Evolutionary conservation across 2,113 vertebrate genomes (phyloP).

Genomic region (Bettongia penicillata): DNA sequence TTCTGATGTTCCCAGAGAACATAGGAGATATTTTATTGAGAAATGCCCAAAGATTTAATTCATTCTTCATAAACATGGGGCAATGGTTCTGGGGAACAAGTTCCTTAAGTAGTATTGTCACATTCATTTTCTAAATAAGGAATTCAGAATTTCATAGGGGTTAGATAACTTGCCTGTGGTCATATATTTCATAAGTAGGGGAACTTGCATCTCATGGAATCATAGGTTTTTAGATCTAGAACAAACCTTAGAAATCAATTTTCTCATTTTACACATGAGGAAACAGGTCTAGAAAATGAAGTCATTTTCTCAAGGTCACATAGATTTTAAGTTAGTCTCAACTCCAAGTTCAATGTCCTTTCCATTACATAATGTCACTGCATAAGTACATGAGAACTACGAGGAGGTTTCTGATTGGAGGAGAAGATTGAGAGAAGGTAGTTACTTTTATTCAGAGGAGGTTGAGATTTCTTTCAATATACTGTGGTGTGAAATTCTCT

Average conservation of each 20-base stretch:
- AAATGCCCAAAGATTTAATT: background rate
- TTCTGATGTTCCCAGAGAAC: background rate
- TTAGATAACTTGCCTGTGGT: background rate
- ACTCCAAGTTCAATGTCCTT: background rate
- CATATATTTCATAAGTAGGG: background rate
- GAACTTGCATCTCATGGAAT: background rate
- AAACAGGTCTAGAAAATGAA: background rate
- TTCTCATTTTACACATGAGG: background rate
- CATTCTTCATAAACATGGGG: background rate
- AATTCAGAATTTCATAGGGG: background rate
- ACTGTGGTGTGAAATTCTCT: background rate
- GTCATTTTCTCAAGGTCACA: background rate
- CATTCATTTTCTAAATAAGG: background rate
- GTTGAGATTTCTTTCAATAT: constrained; percentile 51
- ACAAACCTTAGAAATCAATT: background rate
- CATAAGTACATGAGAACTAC: background rate
- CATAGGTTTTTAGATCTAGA: background rate
- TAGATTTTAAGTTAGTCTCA: background rate
- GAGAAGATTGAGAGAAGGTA: background rate
- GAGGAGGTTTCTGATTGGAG: background rate
- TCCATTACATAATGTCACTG: background rate
- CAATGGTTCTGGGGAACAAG: background rate
- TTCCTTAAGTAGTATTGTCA: background rate
- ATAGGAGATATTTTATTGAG: background rate
- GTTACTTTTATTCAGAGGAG: constrained; percentile 28